Base-by-base conservation (phyloP, 1,140 invertebrate species). In the Bombus superbus region DNA sequence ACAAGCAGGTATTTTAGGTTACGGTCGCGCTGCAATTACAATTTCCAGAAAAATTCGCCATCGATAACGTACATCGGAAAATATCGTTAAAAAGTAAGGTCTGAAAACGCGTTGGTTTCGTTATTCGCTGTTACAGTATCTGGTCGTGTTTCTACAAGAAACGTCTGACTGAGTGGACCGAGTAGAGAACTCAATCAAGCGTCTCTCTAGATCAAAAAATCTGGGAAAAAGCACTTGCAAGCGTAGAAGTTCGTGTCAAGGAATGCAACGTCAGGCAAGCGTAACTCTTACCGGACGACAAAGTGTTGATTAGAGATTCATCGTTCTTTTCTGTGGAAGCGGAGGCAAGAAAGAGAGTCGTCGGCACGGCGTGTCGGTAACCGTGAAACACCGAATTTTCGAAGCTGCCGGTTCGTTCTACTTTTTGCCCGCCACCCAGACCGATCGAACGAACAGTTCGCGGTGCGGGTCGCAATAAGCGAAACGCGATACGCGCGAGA, bases 401-500 rank as follows among this genome's bases (percentile, higher is more conserved):
- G 28, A 53, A 9, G n/a, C 59, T 8, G 38, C 57, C n/a, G n/a
- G 18, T 44, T 15, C 68, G 76, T 53, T 79, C 40, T 22, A 80
- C 44, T 69, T 80, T 77, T 80, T 66, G 6, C n/a, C n/a, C 8
- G 25, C 10, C 47, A 5, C 18, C 44, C 35, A 28, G 15, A 18
- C 66, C 28, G 42, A 64, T 62, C 62, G 59, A 42, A 47, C 57
- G 42, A 35, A 64, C 13, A n/a, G 62, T 4, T 53, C 28, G 81
- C 74, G 72, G 44, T 35, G 62, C 71, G 35, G 40, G 38, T 42
- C 18, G 57, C 76, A 80, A 64, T 38, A 59, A 73, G 42, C 42
- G 64, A 85, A 85, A 85, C 77, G 83, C 83, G 83, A 80, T 85
- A 85, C 77, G 32, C 66, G 83, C 83, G 76, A 79, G 83, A 85